These are phyloP conservation scores for Drosophila virilis DNA, from an alignment of 1,140 invertebrate species.

Conservation along the genomic window DNA sequence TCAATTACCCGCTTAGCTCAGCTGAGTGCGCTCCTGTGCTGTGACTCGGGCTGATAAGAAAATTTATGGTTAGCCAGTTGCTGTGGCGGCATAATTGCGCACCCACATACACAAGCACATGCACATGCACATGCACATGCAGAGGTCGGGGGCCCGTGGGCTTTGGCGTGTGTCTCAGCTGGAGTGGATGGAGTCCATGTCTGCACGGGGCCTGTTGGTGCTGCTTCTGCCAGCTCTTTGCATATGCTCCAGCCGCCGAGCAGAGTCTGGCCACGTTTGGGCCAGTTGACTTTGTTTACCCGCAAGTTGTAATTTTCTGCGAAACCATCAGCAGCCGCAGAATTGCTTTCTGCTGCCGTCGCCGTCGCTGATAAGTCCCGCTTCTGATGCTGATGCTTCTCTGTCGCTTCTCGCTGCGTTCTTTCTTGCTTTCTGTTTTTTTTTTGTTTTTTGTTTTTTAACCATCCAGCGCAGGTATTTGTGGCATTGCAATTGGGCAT, in stretches of 20 bases:
- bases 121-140: conserved; percentile 9
- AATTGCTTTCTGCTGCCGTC: conserved; percentile 69
- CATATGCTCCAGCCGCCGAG: not conserved
- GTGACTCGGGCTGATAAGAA: conserved; percentile 64
- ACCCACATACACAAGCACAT: conserved; percentile 60
- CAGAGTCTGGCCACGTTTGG: conserved; percentile 6
- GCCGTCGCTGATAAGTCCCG: conserved; percentile 70
- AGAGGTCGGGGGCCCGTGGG: conserved; percentile 35
- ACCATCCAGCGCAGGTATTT: conserved; percentile 11
- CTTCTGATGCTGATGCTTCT: conserved; percentile 68
- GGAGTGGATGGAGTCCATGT: conserved; percentile 36
- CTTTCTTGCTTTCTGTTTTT: not conserved
- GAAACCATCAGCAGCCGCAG: conserved; percentile 76
- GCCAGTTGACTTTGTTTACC: conserved; percentile 78
- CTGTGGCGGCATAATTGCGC: conserved; percentile 79
- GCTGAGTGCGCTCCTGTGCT: conserved; percentile 52
- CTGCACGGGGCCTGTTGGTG: conserved; percentile 22
- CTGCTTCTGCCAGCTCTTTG: conserved; percentile 1
- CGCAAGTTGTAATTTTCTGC: conserved; percentile 82
- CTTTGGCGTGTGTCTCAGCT: conserved; percentile 70
- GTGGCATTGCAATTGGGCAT: conserved; percentile 45
- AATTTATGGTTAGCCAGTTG: conserved; percentile 73
- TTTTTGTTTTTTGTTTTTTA: conserved; percentile 3
- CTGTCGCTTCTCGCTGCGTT: not conserved
- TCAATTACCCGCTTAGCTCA: not conserved